Base-by-base conservation (phyloP, 1,140 invertebrate genomes). In the Chironomus striatipennis region DNA sequence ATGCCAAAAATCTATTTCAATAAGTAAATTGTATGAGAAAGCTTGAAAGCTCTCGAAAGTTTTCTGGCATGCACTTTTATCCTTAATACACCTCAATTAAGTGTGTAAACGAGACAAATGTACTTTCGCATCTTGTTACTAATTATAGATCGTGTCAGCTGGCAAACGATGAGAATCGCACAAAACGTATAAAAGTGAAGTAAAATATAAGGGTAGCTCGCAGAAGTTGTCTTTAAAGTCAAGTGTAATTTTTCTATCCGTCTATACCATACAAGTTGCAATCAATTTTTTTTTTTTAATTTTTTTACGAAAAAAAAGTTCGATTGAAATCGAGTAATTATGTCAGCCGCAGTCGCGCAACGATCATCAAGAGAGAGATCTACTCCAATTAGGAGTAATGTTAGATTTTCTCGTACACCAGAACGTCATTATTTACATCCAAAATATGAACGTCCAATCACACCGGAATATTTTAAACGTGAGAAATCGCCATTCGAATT, bases 401-500 rank as follows among this genome's bases (percentile, higher is more conserved):
- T 12, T 18, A 15, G 65, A 18, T 70, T 70, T 18, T 7, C 18
- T 6, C 65, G 18, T 9, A 70, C 65, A 18, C 65, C 65, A 7
- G 65, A 70, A 18, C 65, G 65, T 70, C 65, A 70, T 18, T 20
- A 70, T 18, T 70, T 70, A 20, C 65, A 70, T 70, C 65, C 65
- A 7, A 70, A 70, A 9, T 17, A 70, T 20, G 65, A 20, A 12
- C 17, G 20, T 18, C 20, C 17, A 7, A 18, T 18, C 20, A 21
- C 65, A 18, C 65, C 65, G 6, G 65, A 18, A 20, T 7, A 70
- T 20, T 70, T 70, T 70, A 70, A 70, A 18, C 65, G 65, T 70
- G 81, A 82, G 74, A 82, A 82, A 77, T 82, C 81, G 57, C 81
- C 81, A 34, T 82, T 82, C 74, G 81, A 82, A 73, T 76, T 82